Percentiles rank a stretch among this genome's conserved stretches.
Evolutionary conservation across 2,888 invertebrate genomes (phyloP).

Genomic region (Polyploca ridens): DNA sequence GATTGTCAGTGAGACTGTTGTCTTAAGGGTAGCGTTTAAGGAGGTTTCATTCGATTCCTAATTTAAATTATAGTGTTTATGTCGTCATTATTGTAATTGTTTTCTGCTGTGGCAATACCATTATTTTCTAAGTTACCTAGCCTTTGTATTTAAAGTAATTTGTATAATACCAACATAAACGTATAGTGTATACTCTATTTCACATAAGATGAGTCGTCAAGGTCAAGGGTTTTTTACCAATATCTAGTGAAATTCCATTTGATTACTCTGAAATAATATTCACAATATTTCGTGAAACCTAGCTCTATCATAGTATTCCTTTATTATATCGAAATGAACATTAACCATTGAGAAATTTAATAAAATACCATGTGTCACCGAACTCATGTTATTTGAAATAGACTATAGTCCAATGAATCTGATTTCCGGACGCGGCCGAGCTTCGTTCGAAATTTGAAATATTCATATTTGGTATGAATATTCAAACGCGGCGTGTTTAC

Average conservation of each 20-base stretch:
- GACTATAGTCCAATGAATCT: constrained; percentile 77
- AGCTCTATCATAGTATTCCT: no score
- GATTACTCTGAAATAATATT: no score
- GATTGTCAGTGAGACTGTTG: constrained; percentile 15
- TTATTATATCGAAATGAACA: no score
- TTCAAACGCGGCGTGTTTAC: constrained; percentile 81
- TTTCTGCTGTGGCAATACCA: background rate
- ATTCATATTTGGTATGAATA: constrained; percentile 83
- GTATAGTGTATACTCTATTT: no score
- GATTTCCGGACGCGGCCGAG: constrained; percentile 66
- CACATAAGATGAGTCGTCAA: no score
- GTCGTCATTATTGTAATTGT: background rate
- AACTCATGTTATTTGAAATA: no score
- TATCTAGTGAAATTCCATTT: no score
- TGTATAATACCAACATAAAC: constrained; percentile 1
- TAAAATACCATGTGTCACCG: no score
- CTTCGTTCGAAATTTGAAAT: constrained; percentile 71
- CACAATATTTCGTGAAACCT: no score
- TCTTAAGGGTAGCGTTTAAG: constrained; percentile 13
- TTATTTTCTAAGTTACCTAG: background rate
- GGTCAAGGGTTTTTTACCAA: no score
- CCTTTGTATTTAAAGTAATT: background rate
- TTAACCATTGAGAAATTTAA: no score
- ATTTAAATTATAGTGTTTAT: background rate
- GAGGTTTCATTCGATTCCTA: background rate